Evolutionary conservation across 1,140 invertebrate species (phyloP).

Genomic region (Panagrolaimus sp.): DNA sequence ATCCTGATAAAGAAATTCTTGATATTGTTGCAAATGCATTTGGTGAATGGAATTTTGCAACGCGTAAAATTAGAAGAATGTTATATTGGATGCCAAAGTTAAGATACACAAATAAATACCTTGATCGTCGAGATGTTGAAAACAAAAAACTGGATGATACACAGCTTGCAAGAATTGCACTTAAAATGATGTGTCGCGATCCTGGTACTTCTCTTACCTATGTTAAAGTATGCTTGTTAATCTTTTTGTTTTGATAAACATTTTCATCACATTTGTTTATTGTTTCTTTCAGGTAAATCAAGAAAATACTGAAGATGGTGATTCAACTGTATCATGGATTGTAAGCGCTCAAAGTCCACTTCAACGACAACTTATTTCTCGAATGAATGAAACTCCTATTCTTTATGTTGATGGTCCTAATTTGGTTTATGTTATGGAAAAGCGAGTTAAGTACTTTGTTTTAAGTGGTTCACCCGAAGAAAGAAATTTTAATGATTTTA

Average conservation of each 20-base stretch:
- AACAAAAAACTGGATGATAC: slow-evolving; percentile 64
- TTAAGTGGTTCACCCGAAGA: slow-evolving; percentile 67
- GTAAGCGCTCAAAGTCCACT: slow-evolving; percentile 75
- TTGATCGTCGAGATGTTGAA: slow-evolving; percentile 67
- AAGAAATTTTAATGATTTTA: slow-evolving; percentile 29
- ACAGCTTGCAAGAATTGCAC: slow-evolving; percentile 76
- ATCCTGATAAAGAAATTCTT: slow-evolving; percentile 81
- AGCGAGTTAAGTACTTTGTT: slow-evolving; percentile 76
- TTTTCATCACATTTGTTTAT: too few species aligned
- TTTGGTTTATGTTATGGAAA: slow-evolving; percentile 71
- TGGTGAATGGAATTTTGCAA: slow-evolving; percentile 70
- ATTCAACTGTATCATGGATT: slow-evolving; percentile 82
- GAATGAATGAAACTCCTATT: slow-evolving; percentile 64
- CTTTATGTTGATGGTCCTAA: slow-evolving; percentile 82
- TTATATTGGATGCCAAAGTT: slow-evolving; percentile 99
- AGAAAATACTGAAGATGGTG: slow-evolving; percentile 61
- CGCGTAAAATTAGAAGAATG: slow-evolving; percentile 80
- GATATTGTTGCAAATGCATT: slow-evolving; percentile 75
- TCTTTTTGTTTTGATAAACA: too few species aligned
- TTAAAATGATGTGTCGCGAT: slow-evolving; percentile 80
- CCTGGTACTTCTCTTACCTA: slow-evolving; percentile 68
- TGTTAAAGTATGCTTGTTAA: slow-evolving; percentile 64
- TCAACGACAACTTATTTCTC: slow-evolving; percentile 71
- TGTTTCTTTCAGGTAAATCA: too few species aligned
- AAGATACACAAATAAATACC: slow-evolving; percentile 81